These are phyloP conservation scores for Heliconius himera DNA, from an alignment of 1,140 invertebrate species.

Conservation along the genomic window DNA sequence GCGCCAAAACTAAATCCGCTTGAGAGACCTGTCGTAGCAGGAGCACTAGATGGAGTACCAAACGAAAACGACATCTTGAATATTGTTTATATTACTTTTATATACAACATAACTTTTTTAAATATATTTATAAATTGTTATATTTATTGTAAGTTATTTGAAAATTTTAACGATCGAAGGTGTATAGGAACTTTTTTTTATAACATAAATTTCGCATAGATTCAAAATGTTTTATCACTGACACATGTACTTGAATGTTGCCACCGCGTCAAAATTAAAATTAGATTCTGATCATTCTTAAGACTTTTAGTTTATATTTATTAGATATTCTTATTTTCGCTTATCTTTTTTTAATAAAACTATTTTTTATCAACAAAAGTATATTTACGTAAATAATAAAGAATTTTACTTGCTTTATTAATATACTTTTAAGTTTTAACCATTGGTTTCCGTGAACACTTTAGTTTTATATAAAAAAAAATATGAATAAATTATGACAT, in stretches of 20 bases:
- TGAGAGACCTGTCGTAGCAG: slow-evolving; percentile 60
- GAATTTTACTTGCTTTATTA: too few species aligned
- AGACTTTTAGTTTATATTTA: neutral
- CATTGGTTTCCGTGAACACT: neutral
- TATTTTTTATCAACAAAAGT: too few species aligned
- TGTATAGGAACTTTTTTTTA: neutral
- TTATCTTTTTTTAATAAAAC: too few species aligned
- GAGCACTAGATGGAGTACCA: slow-evolving; percentile 72
- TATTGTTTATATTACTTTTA: neutral
- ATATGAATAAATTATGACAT: neutral
- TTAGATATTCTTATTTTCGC: neutral
- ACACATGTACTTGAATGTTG: neutral
- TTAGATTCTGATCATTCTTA: neutral
- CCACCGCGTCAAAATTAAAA: neutral
- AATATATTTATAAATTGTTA: neutral
- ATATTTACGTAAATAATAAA: too few species aligned
- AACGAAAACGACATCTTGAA: slow-evolving; percentile 71
- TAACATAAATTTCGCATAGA: neutral
- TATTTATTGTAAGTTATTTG: neutral
- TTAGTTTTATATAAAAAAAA: neutral
- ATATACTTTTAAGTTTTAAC: too few species aligned
- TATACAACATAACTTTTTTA: slow-evolving; percentile 1
- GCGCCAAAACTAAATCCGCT: slow-evolving; percentile 74
- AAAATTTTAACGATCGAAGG: neutral
- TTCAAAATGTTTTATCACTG: neutral